Percentiles rank a stretch among this genome's conserved stretches.
Conservation (phyloP, 1,140 invertebrate genomes). For the Tetramorium alpestre region DNA sequence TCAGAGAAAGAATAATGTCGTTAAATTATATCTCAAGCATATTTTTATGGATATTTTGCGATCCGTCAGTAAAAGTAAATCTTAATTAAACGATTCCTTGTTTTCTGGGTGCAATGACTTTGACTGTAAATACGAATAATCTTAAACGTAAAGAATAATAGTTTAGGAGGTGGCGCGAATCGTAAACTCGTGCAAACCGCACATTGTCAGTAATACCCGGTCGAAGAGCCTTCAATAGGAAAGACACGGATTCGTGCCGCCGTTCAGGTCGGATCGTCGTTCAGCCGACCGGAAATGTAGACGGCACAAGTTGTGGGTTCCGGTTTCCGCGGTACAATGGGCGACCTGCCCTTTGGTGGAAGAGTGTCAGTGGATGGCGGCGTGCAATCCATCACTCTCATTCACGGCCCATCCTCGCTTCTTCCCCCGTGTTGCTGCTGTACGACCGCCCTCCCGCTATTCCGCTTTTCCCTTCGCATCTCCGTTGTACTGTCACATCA, state of each 20-base stretch:
- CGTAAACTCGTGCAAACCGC: background rate
- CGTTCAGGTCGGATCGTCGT: constrained; percentile 45
- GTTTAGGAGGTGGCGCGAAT: background rate
- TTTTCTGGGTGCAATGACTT: background rate
- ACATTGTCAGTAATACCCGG: background rate
- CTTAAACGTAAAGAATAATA: background rate
- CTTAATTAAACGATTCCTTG: background rate
- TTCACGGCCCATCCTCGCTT: constrained; percentile 59
- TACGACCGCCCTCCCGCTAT: constrained; percentile 10
- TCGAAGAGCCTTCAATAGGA: constrained; percentile 21
- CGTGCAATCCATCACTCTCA: constrained; percentile 76
- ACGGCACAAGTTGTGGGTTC: constrained; percentile 61
- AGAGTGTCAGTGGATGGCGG: constrained; percentile 71
- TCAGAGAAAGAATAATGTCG: background rate
- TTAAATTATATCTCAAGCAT: background rate
- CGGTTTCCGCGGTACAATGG: constrained; percentile 62
- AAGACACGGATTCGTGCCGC: constrained; percentile 33
- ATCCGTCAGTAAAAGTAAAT: background rate
- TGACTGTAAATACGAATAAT: background rate
- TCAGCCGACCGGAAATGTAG: constrained; percentile 65
- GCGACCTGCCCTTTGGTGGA: constrained; percentile 60
- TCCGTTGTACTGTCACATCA: constrained; percentile 68
- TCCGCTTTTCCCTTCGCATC: constrained; percentile 38
- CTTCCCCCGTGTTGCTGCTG: constrained; percentile 26
- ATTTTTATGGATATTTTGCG: background rate